phyloP scores from a whole-genome alignment of 2,113 vertebrate genomes.

The Atrichornis clamosus region DNA sequence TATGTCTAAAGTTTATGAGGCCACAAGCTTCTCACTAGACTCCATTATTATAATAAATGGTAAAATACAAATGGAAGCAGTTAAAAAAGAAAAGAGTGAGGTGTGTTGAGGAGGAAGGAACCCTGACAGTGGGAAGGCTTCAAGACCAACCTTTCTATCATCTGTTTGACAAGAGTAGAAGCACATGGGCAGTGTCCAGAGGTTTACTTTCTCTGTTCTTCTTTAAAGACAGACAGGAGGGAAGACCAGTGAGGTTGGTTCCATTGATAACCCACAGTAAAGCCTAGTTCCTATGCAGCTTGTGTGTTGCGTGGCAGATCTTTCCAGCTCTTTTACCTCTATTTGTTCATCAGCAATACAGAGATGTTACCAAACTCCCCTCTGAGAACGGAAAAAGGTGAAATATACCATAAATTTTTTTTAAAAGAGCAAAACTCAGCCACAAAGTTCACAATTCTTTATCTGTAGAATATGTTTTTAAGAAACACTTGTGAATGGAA shows the following conservation, averaged over 20 bases:
- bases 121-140: background rate
- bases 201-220: background rate
- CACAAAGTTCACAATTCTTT: background rate
- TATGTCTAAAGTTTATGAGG: slow-evolving; percentile 71
- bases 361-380: background rate
- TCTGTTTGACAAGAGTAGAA: background rate
- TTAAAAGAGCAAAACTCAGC: background rate
- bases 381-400: background rate
- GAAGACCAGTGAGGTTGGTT: background rate
- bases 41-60: slow-evolving; percentile 71
- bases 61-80: slow-evolving; percentile 51
- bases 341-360: background rate
- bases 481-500: background rate
- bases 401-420: background rate
- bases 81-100: background rate
- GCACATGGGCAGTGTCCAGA: background rate
- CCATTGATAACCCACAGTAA: background rate
- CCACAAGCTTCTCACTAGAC: slow-evolving; percentile 64
- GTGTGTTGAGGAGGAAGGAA: background rate
- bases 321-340: background rate
- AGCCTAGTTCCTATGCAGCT: background rate
- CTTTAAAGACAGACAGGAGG: background rate
- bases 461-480: background rate
- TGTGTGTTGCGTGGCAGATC: background rate
- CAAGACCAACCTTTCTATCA: background rate